These are phyloP conservation scores for Euspilapteryx auroguttella DNA, from an alignment of 2,888 invertebrate species.

Conservation along the genomic window DNA sequence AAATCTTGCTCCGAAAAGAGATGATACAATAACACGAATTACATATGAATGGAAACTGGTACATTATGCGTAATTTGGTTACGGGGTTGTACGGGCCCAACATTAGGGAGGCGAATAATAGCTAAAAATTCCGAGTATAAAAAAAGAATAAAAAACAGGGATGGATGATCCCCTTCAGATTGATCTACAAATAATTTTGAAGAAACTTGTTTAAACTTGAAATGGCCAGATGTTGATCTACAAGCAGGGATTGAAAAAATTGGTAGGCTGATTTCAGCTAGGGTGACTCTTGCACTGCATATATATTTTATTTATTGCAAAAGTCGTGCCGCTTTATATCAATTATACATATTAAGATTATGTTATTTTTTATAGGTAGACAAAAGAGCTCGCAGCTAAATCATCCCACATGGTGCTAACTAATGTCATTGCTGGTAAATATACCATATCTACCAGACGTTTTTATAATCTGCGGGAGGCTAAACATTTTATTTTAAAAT, in stretches of 20 bases:
- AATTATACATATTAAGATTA: no score
- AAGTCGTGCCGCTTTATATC: no score
- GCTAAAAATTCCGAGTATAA: constrained; percentile 41
- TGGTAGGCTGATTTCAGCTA: no score
- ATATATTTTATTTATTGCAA: no score
- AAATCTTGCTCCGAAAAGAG: constrained; percentile 39
- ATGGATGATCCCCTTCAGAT: no score
- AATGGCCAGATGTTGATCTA: constrained; percentile 2
- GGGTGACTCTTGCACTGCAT: no score
- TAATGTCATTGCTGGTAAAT: constrained; percentile 1
- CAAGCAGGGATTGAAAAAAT: no score
- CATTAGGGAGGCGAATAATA: constrained; percentile 48
- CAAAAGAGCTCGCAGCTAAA: no score
- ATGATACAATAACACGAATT: constrained; percentile 46
- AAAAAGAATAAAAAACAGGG: no score
- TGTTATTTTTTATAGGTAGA: no score
- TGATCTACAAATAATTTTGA: constrained; percentile 1
- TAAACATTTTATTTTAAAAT: constrained; percentile 14
- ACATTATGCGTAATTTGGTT: constrained; percentile 51
- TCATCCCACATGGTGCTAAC: constrained; percentile 3
- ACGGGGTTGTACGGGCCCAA: constrained; percentile 45
- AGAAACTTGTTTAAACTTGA: constrained; percentile 2
- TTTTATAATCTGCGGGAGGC: constrained; percentile 21
- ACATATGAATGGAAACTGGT: constrained; percentile 57
- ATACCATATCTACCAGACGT: no score